phyloP scores from a whole-genome alignment of 2,888 invertebrate species.

The Belgica antarctica region DNA sequence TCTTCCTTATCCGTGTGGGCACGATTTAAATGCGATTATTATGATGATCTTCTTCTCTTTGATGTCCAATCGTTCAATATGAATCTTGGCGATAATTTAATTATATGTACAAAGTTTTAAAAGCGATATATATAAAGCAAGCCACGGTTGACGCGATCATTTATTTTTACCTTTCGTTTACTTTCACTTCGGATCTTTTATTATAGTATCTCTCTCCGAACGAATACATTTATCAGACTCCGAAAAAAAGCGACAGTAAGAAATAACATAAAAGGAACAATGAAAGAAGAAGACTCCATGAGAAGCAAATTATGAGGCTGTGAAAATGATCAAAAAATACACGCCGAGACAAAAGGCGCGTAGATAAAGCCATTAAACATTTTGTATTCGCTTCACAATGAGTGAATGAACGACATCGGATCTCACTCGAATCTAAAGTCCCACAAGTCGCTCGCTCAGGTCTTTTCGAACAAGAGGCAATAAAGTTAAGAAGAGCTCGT shows the following conservation, averaged over 20 bases:
- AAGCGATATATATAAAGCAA: slow-evolving; percentile 31
- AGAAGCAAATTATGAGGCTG: slow-evolving; percentile 20
- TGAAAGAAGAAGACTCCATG: slow-evolving; percentile 26
- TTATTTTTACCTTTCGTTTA: slow-evolving; percentile 31
- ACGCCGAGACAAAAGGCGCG: neutral
- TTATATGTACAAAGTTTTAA: slow-evolving; percentile 23
- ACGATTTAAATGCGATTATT: neutral
- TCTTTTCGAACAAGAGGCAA: too few species aligned
- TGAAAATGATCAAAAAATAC: neutral
- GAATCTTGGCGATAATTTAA: slow-evolving; percentile 40
- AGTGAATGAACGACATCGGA: slow-evolving; percentile 1
- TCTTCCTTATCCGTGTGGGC: neutral
- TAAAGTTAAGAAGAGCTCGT: slow-evolving; percentile 19
- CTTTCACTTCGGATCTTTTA: slow-evolving; percentile 26
- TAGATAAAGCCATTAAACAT: slow-evolving; percentile 23
- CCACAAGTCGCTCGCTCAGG: too few species aligned
- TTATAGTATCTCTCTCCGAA: slow-evolving; percentile 7
- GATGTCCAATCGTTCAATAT: neutral
- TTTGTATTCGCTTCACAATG: neutral
- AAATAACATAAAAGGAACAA: slow-evolving; percentile 19
- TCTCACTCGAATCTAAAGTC: slow-evolving; percentile 8
- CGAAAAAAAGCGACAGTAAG: slow-evolving; percentile 22
- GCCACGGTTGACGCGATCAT: slow-evolving; percentile 12
- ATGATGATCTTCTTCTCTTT: neutral
- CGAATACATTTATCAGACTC: slow-evolving; percentile 9